These are phyloP conservation scores for Sebastes fasciatus DNA, from an alignment of 2,113 vertebrate genomes.

Conservation along the genomic window DNA sequence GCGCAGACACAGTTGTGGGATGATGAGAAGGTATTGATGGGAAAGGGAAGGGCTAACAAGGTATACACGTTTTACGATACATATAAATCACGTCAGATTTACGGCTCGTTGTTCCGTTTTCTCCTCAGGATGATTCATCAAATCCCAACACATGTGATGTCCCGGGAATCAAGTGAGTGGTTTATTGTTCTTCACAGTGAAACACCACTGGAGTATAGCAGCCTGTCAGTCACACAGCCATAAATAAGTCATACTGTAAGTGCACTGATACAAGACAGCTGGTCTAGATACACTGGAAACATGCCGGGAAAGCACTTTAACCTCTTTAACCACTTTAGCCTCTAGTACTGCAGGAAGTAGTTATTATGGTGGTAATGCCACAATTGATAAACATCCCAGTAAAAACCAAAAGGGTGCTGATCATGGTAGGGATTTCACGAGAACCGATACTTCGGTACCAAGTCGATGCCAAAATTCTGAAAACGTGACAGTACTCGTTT, in stretches of 20 bases:
- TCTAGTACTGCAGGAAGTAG: not conserved
- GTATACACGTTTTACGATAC: not conserved
- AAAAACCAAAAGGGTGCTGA: not conserved
- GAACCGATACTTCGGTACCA: too few species aligned
- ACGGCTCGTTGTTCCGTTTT: constrained; percentile 33
- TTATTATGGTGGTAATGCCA: not conserved
- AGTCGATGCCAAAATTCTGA: too few species aligned
- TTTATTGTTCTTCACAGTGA: constrained; percentile 7
- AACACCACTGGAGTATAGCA: not conserved
- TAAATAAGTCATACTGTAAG: constrained; percentile 1
- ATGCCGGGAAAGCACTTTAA: not conserved
- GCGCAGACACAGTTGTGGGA: constrained; percentile 92
- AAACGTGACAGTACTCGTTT: too few species aligned
- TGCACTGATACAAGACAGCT: not conserved
- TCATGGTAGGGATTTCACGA: not conserved
- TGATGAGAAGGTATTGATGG: constrained; percentile 88
- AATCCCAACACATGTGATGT: constrained; percentile 95
- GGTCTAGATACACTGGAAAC: not conserved
- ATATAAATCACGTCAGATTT: not conserved
- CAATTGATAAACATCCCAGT: not conserved
- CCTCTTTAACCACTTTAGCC: not conserved
- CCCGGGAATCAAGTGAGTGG: constrained; percentile 98
- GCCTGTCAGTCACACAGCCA: not conserved
- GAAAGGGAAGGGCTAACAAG: constrained; percentile 11
- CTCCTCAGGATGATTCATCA: constrained; percentile 87